Evolutionary conservation across 2,888 invertebrate genomes (phyloP).

Genomic region (Athetis lepigone): DNA sequence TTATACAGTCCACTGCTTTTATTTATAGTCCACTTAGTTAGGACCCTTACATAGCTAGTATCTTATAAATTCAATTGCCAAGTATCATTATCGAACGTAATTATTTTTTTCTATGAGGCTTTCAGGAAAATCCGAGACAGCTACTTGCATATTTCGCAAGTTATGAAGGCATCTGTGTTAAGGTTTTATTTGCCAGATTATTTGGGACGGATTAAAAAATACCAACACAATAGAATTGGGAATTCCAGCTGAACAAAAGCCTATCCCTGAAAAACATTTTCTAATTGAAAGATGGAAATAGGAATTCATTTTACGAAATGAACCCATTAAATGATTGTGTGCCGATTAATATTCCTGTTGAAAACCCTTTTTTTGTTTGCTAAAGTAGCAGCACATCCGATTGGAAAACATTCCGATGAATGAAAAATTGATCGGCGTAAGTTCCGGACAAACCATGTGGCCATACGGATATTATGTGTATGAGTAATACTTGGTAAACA

Average conservation of each 20-base stretch:
- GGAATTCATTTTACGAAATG: conserved; percentile 65
- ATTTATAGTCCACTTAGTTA: too few species aligned
- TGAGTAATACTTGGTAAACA: too few species aligned
- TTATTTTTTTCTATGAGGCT: too few species aligned
- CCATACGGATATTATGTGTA: not conserved
- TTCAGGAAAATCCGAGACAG: too few species aligned
- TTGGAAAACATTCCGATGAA: conserved; percentile 35
- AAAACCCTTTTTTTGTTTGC: conserved; percentile 70
- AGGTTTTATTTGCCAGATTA: not conserved
- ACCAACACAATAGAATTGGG: conserved; percentile 15
- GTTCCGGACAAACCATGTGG: conserved; percentile 2
- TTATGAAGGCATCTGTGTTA: too few species aligned
- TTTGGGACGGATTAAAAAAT: conserved; percentile 2
- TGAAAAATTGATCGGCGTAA: conserved; percentile 39
- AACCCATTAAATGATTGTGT: conserved; percentile 74
- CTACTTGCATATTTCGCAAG: too few species aligned
- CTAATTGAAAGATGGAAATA: conserved; percentile 48
- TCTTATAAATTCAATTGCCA: too few species aligned
- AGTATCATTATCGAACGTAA: too few species aligned
- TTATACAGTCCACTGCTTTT: too few species aligned
- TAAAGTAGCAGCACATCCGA: conserved; percentile 60
- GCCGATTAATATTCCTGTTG: conserved; percentile 75
- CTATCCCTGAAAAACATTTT: conserved; percentile 35
- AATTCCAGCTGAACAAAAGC: conserved; percentile 30
- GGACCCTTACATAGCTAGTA: too few species aligned